Percentiles rank a stretch among this genome's conserved stretches.
Conservation (phyloP, 2,797 vertebrate species). For the Acrossocheilus wenchowensis region DNA sequence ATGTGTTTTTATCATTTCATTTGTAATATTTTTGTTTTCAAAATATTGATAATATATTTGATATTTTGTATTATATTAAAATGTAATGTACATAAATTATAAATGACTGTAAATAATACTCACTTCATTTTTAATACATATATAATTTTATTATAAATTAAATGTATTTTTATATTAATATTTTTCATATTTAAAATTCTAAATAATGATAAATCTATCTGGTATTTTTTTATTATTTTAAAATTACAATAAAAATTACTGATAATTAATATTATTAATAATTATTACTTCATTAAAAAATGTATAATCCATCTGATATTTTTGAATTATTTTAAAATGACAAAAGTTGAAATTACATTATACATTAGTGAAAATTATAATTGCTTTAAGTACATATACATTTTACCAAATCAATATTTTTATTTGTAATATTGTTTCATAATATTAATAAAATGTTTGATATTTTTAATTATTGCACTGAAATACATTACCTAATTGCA, state of each 20-base stretch:
- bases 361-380: background rate
- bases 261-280: too few relatives aligned
- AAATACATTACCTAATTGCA: too few relatives aligned
- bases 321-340: background rate
- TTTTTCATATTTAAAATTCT: background rate
- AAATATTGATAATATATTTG: background rate
- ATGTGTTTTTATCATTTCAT: background rate
- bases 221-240: background rate
- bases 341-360: too few relatives aligned
- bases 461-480: background rate
- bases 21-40: background rate
- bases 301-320: too few relatives aligned
- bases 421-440: background rate
- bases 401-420: too few relatives aligned
- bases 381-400: background rate
- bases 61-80: too few relatives aligned
- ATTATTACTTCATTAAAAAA: too few relatives aligned
- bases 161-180: background rate
- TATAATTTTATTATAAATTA: background rate
- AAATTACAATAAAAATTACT: background rate
- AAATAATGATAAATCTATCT: background rate
- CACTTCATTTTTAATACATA: background rate
- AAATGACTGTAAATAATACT: too few relatives aligned
- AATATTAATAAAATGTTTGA: background rate
- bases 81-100: too few relatives aligned